These are phyloP conservation scores for Boloria euphrosyne DNA, from an alignment of 2,888 invertebrate species.

Conservation along the genomic window DNA sequence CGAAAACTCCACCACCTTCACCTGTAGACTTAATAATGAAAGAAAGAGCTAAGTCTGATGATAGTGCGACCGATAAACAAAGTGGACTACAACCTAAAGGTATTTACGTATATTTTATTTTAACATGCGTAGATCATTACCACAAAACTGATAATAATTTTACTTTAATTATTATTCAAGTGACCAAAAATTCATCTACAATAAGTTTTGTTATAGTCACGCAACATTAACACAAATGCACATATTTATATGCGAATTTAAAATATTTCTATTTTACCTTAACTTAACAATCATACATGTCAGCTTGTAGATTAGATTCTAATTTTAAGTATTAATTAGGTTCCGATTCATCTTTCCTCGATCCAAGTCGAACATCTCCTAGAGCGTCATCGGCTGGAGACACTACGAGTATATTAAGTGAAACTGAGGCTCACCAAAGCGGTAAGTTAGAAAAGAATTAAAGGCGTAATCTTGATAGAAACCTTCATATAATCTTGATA, in stretches of 20 bases:
- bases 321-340: conserved; percentile 51
- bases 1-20: conserved; percentile 87
- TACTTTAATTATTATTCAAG: background rate
- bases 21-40: conserved; percentile 84
- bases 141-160: no score
- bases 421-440: conserved; percentile 78
- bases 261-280: background rate
- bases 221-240: conserved; percentile 11
- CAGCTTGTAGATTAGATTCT: conserved; percentile 20
- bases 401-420: conserved; percentile 63
- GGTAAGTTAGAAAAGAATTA: conserved; percentile 58
- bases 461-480: background rate
- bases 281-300: conserved; percentile 1
- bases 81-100: conserved; percentile 77
- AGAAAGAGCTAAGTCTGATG: conserved; percentile 75
- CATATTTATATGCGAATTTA: conserved; percentile 14
- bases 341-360: conserved; percentile 77
- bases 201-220: background rate
- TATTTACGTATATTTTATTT: conserved; percentile 41
- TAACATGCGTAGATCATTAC: background rate
- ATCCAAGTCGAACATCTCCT: conserved; percentile 73
- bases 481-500: background rate
- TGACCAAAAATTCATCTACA: background rate
- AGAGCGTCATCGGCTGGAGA: conserved; percentile 76
- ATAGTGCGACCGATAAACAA: conserved; percentile 63